Evolutionary conservation across 2,888 invertebrate genomes (phyloP), one percentile per base, ranked within the genome.

Genomic region (Netelia melanura): DNA sequence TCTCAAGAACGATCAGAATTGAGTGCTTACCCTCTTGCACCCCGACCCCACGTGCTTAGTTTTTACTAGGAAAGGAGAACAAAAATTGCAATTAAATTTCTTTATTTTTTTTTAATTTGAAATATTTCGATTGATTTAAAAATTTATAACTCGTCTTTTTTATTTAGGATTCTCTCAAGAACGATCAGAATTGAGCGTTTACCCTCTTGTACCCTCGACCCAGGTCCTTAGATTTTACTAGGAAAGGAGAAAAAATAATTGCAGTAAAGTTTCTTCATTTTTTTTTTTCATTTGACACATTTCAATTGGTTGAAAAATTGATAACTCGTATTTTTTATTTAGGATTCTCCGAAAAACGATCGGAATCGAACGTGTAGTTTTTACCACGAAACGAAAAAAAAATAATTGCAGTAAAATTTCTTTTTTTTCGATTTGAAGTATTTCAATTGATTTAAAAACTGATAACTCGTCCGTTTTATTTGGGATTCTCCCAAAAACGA

Each of bases 141-240:
- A 48, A 48, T 11, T 48, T 10, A 48, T 48, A 14, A 48, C 48
- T 48, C 2, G 14, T 14, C 11, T 0, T 2, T 6, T 14, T 11
- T 48, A 14, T 48, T 48, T 6, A 48, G 2, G 48, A 48, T 48
- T 48, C 48, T 48, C 48, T 48, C 17, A 17, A 17, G 17, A 17
- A 17, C 17, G 17, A 17, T 17, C 17, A 17, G 17, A 17, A 64
- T 44, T n/a, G 61, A 48, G 48, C 62, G 43, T 62, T 61, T 23
- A 21, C 38, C 17, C 2, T 1, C 30, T n/a, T 14, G 52, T 25
- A 23, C n/a, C 17, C 11, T 14, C 61, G 6, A 30, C 25, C 25
- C 30, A 62, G 30, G 25, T 17, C 17, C 52, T 75, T 75, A 64
- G 3, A 64, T 75, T 75, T 64, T 62, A 64, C 52, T 14, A 30